Evolutionary conservation across 2,113 vertebrate genomes (phyloP), one percentile per base, ranked within the genome.

Genomic region (Chloropsis cyanopogon): DNA sequence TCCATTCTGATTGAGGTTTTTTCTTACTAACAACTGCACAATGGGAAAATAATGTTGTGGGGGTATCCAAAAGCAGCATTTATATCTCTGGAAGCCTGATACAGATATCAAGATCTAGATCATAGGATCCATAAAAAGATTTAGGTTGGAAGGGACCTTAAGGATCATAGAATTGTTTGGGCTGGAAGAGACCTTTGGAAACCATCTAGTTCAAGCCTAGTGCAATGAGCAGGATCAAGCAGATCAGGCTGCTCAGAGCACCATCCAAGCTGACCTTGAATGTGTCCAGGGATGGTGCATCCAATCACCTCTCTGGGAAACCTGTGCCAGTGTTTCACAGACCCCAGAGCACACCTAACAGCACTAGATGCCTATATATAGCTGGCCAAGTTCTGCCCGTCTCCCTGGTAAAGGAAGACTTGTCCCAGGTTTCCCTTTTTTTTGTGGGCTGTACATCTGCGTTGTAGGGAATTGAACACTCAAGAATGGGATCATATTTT

Each of bases 341-440:
- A 46, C 22, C 21, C 31, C 11, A 35, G 42, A 35, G 86, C 46
- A 52, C 73, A 77, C 15, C 19, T 16, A 12, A 42, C 1, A 52
- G 46, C 33, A 14, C 19, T 1, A 14, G 23, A 13, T 68, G 47
- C 13, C 37, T 16, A 8, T 7, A 46, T 7, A 24, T 0, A 18
- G 17, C 1, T 5, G 59, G 44, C 28, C 47, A 68, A 70, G 37
- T 26, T 73, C 60, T 73, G 23, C 23, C 31, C 0, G 0, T 44
- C 50, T 66, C 35, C 35, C 23, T 24, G 16, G 11, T 23, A 44
- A 13, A 4, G 24, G 20, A 85, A 50, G 44, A 42, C 8, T 12
- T 13, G 2, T 25, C 25, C 33, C 15, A 49, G 11, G 10, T 15
- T 26, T 60, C 64, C 14, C 12, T 41, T 72, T 44, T 19, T 39